Conservation (phyloP, 2,888 invertebrate genomes). For the Erebia epiphron region DNA sequence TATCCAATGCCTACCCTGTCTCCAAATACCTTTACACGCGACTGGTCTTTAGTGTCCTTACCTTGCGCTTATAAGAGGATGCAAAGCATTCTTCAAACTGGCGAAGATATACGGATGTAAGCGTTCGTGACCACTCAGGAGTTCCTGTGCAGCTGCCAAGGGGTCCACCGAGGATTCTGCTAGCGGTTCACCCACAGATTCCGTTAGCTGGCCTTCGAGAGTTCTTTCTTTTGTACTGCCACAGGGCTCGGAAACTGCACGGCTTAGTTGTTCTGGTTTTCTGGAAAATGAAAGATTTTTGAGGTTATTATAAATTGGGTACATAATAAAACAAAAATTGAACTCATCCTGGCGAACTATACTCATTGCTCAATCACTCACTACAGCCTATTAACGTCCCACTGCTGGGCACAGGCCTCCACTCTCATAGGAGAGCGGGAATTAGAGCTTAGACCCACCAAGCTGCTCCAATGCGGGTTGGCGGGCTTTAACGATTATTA, state of each 20-base stretch:
- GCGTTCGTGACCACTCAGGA: slow-evolving; percentile 89
- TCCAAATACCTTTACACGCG: too few species aligned
- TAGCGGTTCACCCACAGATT: slow-evolving; percentile 41
- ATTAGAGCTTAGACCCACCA: too few species aligned
- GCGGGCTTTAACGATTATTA: too few species aligned
- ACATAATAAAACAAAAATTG: too few species aligned
- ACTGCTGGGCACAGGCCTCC: too few species aligned
- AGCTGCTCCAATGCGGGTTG: too few species aligned
- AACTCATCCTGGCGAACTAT: too few species aligned
- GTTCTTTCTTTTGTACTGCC: slow-evolving; percentile 45
- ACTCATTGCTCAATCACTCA: too few species aligned
- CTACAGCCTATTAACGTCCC: too few species aligned
- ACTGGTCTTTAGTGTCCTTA: slow-evolving; percentile 42
- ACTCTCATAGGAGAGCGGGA: too few species aligned
- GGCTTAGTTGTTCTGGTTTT: slow-evolving; percentile 50
- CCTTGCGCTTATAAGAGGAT: slow-evolving; percentile 87
- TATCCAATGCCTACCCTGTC: too few species aligned
- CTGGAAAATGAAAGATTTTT: slow-evolving; percentile 49
- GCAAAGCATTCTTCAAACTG: slow-evolving; percentile 89
- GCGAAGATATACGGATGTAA: slow-evolving; percentile 88
- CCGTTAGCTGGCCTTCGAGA: slow-evolving; percentile 40
- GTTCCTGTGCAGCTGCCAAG: slow-evolving; percentile 56
- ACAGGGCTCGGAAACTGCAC: slow-evolving; percentile 56
- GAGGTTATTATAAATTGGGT: too few species aligned
- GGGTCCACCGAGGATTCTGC: slow-evolving; percentile 43